Percentiles rank a stretch among this genome's conserved stretches.
phyloP scores from a whole-genome alignment of 2,888 invertebrate species.

The Meta bourneti region DNA sequence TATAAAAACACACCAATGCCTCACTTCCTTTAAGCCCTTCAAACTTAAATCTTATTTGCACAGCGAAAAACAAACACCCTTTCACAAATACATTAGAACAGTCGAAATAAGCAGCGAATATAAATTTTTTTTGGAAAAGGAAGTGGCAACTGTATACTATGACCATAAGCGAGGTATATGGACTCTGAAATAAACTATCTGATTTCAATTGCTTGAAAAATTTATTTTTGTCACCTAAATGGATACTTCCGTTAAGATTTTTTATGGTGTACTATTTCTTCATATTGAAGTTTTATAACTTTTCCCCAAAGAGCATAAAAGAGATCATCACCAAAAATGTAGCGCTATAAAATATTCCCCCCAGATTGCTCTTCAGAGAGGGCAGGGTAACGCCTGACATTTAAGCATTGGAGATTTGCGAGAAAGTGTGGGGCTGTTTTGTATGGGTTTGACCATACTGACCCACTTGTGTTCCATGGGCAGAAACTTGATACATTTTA shows the following conservation, averaged over 20 bases:
- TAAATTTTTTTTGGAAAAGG: not conserved
- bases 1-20: too few species aligned
- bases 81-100: too few species aligned
- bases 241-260: not conserved
- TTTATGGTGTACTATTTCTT: not conserved
- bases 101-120: too few species aligned
- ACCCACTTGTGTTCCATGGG: not conserved
- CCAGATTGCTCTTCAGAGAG: not conserved
- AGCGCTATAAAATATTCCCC: not conserved
- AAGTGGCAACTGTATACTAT: not conserved
- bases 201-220: not conserved
- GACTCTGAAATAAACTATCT: not conserved
- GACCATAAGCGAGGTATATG: not conserved
- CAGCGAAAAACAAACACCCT: too few species aligned
- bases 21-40: too few species aligned
- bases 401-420: not conserved
- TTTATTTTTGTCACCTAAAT: not conserved
- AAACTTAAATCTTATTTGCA: too few species aligned
- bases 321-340: not conserved
- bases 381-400: not conserved
- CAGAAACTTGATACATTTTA: not conserved
- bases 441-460: not conserved
- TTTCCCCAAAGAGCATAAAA: not conserved
- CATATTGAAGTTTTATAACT: not conserved
- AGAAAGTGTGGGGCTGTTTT: not conserved